Evolutionary conservation across 2,888 invertebrate species (phyloP), one percentile per base, ranked within the genome.

Genomic region (Pegoplata infirma): DNA sequence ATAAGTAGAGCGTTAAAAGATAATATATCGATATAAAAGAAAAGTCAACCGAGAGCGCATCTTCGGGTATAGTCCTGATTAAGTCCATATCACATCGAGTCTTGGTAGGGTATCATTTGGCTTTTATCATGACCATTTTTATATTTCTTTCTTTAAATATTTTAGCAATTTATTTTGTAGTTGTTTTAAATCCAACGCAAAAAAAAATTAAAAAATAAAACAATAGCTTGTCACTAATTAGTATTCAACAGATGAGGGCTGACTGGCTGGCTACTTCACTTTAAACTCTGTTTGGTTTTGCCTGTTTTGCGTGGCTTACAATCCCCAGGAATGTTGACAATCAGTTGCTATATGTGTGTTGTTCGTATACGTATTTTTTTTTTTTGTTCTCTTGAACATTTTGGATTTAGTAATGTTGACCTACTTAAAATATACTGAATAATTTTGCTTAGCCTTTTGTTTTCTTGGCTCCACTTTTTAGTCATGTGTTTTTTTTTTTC

Each of bases 181-280:
- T 64, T 68, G 25, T 36, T 56, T 36, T 76, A 63, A 25, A 23
- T 28, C 56, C 51, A 71, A 71, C 55, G 49, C 66, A 75, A 47
- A 69, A 36, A n/a, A n/a, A 55, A 64, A 49, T 44, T 8, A n/a
- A n/a, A n/a, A n/a, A n/a, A 58, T 55, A 49, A 79, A 67, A 79
- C 79, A 79, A 79, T 76, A 63, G 75, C 71, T 79, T 72, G 79
- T 79, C 63, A 36, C 79, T 79, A 79, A 79, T 79, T 79, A 79
- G 79, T 79, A 79, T 79, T 75, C 79, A 79, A 63, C 79, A 63
- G 79, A 76, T 76, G 79, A 79, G 75, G 71, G 79, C 68, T 64
- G 32, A 40, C 17, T 53, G 49, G 58, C 63, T 28, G 49, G 58
- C 63, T 28, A 66, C 59, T 59, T 19, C 40, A 49, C 36, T 47